phyloP scores from a whole-genome alignment of 2,888 invertebrate species.

The Cylloceria caligata region DNA sequence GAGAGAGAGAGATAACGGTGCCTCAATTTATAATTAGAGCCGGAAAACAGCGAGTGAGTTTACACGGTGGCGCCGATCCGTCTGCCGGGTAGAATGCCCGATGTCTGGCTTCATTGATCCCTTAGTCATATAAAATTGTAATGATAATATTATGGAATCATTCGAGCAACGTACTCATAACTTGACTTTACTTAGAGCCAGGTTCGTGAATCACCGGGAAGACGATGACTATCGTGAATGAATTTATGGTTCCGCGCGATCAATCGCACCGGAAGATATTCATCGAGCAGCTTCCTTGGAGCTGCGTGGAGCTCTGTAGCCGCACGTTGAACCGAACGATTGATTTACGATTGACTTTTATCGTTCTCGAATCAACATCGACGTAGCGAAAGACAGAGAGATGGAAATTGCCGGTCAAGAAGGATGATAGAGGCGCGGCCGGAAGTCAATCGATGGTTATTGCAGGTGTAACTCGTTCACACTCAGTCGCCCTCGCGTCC shows the following conservation, averaged over 20 bases:
- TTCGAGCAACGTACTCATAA: slow-evolving; percentile 2
- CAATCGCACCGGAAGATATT: slow-evolving; percentile 25
- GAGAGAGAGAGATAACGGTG: background rate
- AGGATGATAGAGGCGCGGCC: slow-evolving; percentile 46
- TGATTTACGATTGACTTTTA: slow-evolving; percentile 34
- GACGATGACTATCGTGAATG: slow-evolving; percentile 39
- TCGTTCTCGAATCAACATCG: slow-evolving; percentile 15
- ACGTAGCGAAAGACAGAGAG: slow-evolving; percentile 6
- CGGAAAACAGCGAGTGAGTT: slow-evolving; percentile 55
- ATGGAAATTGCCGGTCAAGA: slow-evolving; percentile 24
- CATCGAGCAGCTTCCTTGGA: slow-evolving; percentile 27
- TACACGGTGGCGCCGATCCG: slow-evolving; percentile 42
- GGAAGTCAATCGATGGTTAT: slow-evolving; percentile 47
- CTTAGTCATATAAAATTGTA: slow-evolving; percentile 9
- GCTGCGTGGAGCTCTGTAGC: slow-evolving; percentile 1
- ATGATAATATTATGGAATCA: slow-evolving; percentile 42
- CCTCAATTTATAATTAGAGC: slow-evolving; percentile 45
- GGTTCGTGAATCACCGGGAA: slow-evolving; percentile 41
- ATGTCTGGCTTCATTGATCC: slow-evolving; percentile 50
- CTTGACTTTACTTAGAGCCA: slow-evolving; percentile 7
- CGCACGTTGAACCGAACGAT: slow-evolving; percentile 1
- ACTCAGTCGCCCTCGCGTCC: slow-evolving; percentile 24
- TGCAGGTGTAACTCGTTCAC: slow-evolving; percentile 56
- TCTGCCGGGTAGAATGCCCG: slow-evolving; percentile 22
- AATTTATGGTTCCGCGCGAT: slow-evolving; percentile 55